phyloP scores from a whole-genome alignment of 2,113 vertebrate species.

The Pygathrix nemaeus region DNA sequence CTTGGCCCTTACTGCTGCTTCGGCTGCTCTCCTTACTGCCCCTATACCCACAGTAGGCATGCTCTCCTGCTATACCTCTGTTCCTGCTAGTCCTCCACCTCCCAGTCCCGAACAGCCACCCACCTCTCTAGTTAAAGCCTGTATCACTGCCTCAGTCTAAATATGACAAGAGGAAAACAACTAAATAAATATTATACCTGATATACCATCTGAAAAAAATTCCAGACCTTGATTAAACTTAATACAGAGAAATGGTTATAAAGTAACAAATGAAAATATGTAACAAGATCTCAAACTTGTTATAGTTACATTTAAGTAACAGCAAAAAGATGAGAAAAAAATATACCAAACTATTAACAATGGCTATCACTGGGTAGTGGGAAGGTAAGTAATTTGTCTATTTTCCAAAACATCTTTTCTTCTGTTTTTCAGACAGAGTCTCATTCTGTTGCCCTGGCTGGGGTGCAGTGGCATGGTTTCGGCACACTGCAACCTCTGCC shows the following conservation, averaged over 20 bases:
- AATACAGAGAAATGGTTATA: slow-evolving; percentile 28
- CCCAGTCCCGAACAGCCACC: background rate
- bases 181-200: slow-evolving; percentile 24
- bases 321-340: slow-evolving; percentile 47
- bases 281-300: background rate
- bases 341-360: slow-evolving; percentile 12
- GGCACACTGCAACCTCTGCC: no score
- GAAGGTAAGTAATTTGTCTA: slow-evolving; percentile 6
- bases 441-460: no score
- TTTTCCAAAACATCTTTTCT: background rate
- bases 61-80: background rate
- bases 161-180: slow-evolving; percentile 12
- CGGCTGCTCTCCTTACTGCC: background rate
- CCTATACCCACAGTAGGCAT: background rate
- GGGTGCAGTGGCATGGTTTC: no score
- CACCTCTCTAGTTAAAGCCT: background rate
- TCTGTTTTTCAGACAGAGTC: no score
- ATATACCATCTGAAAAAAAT: background rate
- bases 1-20: background rate
- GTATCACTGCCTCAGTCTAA: background rate
- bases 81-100: background rate
- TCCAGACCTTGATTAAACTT: slow-evolving; percentile 2
- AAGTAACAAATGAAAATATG: slow-evolving; percentile 27
- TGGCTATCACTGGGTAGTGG: background rate
- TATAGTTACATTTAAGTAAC: background rate